Base-by-base conservation (phyloP, 2,888 invertebrate genomes). In the Penaeus monodon region DNA sequence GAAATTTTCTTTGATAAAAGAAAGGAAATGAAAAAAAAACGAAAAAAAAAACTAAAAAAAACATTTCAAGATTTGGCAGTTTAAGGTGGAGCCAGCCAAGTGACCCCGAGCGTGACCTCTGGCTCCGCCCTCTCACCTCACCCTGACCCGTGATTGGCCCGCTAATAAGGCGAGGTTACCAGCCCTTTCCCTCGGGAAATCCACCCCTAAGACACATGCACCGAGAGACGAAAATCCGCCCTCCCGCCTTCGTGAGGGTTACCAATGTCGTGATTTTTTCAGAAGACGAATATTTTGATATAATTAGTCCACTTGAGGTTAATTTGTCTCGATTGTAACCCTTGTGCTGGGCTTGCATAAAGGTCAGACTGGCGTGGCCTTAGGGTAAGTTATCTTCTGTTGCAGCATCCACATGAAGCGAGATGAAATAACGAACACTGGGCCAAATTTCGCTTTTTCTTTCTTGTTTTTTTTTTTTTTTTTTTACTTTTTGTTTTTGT, bases 81-180 rank as follows among this genome's bases (percentile, higher is more conserved):
- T 57, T 57, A 57, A 57, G 57, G 57, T 17, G 57, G 57, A 57
- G 57, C 17, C 57, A 57, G 17, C 17, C 57, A 2, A 20, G 57
- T 57, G 57, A 57, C 57, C 57, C 57, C 57, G 57, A 14, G 57
- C 57, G 57, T 57, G 57, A 57, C 57, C 57, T 20, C 73, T 38
- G 73, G 73, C 29, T 38, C 73, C 73, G 17, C 73, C 73, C 73
- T 33, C 29, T 73, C n/a, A 73, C 73, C 73, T 73, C 73, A 73
- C 73, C 73, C 73, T 73, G 73, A 73, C n/a, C 73, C 73, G 29
- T 73, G 73, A 73, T 73, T 73, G 73, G 73, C 29, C 7, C 73
- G 29, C 73, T 38, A 73, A 29, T 27, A 22, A 73, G 73, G 38
- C 73, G 73, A 73, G 73, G 73, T 73, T 73, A 73, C 29, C n/a